phyloP scores from a whole-genome alignment of 2,113 vertebrate genomes.

The Austrofundulus limnaeus region DNA sequence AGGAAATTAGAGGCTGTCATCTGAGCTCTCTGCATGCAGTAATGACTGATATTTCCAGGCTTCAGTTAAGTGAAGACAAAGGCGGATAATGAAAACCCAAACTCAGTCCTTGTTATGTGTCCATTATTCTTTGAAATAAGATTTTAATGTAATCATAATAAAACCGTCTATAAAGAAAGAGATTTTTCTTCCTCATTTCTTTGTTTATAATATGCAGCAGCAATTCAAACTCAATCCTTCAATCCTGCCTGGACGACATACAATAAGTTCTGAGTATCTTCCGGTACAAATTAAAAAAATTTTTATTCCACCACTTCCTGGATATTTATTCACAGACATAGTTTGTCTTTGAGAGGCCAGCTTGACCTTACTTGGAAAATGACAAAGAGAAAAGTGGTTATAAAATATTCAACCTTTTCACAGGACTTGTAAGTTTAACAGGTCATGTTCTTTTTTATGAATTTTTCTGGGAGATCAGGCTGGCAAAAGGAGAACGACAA shows the following conservation, averaged over 20 bases:
- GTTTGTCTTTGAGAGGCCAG: neutral
- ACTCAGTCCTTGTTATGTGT: neutral
- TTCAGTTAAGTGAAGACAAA: neutral
- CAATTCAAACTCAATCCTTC: no score
- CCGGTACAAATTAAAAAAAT: no score
- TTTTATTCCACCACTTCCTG: neutral
- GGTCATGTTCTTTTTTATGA: neutral
- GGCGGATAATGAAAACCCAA: neutral
- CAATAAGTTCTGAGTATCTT: neutral
- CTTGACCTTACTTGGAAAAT: neutral
- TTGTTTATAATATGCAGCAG: no score
- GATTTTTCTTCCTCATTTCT: no score
- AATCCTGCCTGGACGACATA: neutral
- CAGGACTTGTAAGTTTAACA: neutral
- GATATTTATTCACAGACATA: no score
- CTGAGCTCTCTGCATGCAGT: neutral
- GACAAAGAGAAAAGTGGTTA: neutral
- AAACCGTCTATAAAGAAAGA: no score
- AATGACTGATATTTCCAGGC: neutral
- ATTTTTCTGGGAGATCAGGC: neutral
- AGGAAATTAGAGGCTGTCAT: neutral
- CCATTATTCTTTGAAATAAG: neutral
- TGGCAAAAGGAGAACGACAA: neutral
- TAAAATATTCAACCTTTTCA: constrained; percentile 4
- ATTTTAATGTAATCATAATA: neutral